A percentile compares a stretch with the other conserved stretches of the same genome.
These are phyloP conservation scores for Syngnathus typhle DNA, from an alignment of 2,113 vertebrate species.

Conservation along the genomic window DNA sequence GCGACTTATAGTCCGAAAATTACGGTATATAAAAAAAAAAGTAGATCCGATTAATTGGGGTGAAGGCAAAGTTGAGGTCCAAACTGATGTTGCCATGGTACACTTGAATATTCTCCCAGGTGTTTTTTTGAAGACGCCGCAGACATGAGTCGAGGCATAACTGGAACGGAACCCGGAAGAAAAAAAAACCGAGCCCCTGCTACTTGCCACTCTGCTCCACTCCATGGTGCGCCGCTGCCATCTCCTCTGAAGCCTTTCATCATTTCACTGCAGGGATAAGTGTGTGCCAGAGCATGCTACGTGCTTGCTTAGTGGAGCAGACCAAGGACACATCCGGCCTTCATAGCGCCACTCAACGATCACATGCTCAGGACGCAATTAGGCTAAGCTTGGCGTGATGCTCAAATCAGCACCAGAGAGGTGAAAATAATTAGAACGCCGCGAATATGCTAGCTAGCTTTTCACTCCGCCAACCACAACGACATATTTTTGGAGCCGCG, in stretches of 20 bases:
- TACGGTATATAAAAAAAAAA: neutral
- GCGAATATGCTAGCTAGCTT: neutral
- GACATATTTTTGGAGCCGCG: too few species aligned
- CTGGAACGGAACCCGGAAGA: constrained; percentile 42
- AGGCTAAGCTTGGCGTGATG: neutral
- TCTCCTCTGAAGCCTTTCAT: constrained; percentile 51
- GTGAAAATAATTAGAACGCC: too few species aligned
- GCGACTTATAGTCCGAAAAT: too few species aligned
- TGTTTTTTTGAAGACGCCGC: constrained; percentile 24
- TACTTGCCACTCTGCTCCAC: constrained; percentile 31
- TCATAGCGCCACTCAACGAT: constrained; percentile 6
- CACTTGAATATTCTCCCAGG: constrained; percentile 46
- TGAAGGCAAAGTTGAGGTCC: constrained; percentile 37
- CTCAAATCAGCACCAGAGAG: too few species aligned
- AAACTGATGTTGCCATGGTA: constrained; percentile 50
- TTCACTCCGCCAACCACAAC: too few species aligned
- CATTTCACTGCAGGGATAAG: constrained; percentile 46
- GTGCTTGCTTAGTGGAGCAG: constrained; percentile 9
- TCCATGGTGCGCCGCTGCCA: constrained; percentile 19
- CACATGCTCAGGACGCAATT: neutral
- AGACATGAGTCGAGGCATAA: constrained; percentile 38
- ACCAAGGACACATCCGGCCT: constrained; percentile 15
- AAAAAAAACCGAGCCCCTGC: constrained; percentile 25
- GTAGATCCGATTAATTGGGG: constrained; percentile 30
- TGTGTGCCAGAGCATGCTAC: constrained; percentile 36